phyloP scores from a whole-genome alignment of 2,797 vertebrate species.

The Catharus ustulatus region DNA sequence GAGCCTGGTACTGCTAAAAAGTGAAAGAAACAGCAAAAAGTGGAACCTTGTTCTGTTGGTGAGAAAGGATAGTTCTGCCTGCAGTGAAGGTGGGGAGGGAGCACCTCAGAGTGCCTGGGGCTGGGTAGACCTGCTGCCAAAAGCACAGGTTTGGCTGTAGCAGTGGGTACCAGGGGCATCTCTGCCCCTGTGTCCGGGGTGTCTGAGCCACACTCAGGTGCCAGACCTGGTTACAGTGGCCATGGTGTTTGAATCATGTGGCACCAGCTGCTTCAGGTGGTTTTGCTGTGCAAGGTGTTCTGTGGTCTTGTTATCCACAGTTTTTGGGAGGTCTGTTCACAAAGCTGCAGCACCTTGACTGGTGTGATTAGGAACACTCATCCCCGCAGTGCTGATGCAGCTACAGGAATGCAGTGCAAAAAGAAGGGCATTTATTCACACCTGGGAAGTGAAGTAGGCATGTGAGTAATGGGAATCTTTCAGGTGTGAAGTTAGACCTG shows the following conservation, averaged over 20 bases:
- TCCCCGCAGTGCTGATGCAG: neutral
- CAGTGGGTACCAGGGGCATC: neutral
- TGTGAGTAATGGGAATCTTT: neutral
- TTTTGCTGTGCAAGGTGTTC: neutral
- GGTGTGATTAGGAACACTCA: neutral
- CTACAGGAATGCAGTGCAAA: neutral
- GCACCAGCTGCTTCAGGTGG: neutral
- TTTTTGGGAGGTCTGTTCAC: neutral
- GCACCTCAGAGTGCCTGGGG: neutral
- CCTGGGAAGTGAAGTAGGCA: neutral
- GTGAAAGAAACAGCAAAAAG: neutral
- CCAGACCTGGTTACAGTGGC: fast-evolving
- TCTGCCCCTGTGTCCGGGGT: neutral
- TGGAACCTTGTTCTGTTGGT: neutral
- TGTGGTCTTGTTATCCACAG: neutral
- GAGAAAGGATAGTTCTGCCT: neutral
- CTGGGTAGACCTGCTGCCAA: neutral
- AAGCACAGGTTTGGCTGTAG: fast-evolving
- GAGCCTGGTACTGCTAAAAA: neutral
- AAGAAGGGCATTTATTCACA: neutral
- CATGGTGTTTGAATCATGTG: fast-evolving
- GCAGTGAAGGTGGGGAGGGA: neutral
- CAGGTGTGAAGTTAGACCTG: neutral
- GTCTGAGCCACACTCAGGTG: neutral
- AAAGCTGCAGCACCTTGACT: neutral